phyloP scores from a whole-genome alignment of 2,797 vertebrate genomes.

The Coregonus suidteri region DNA sequence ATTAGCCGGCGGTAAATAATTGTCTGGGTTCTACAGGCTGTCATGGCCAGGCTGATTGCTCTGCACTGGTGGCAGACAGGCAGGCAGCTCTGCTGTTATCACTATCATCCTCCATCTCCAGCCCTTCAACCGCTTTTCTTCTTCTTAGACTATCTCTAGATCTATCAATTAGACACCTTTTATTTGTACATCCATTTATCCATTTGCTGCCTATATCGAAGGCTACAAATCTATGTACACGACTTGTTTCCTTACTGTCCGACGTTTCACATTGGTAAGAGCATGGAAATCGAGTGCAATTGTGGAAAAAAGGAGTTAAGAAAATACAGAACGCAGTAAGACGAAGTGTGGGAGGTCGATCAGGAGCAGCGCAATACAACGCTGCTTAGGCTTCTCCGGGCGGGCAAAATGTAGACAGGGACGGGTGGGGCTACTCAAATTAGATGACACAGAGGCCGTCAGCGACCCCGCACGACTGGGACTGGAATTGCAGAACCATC shows the following conservation, averaged over 20 bases:
- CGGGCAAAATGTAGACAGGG: conserved; percentile 3
- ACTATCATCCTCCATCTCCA: conserved; percentile 74
- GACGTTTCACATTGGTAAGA: conserved; percentile 31
- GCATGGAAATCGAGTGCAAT: not conserved
- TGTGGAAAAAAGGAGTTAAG: not conserved
- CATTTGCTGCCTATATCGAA: conserved; percentile 49
- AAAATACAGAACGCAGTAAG: not conserved
- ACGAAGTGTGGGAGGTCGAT: not conserved
- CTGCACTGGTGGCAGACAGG: conserved; percentile 66
- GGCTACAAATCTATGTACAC: conserved; percentile 25
- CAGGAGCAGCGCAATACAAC: not conserved
- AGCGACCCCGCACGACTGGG: conserved; percentile 70
- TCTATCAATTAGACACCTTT: conserved; percentile 27
- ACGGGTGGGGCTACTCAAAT: conserved; percentile 42
- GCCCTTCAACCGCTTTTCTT: conserved; percentile 66
- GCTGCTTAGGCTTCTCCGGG: not conserved
- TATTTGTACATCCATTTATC: conserved; percentile 67
- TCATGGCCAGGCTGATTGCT: conserved; percentile 79
- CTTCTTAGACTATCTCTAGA: conserved; percentile 68
- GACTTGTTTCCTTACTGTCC: conserved; percentile 17
- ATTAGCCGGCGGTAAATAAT: conserved; percentile 79
- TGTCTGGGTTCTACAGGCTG: conserved; percentile 77
- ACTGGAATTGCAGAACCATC: conserved; percentile 60
- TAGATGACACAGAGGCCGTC: conserved; percentile 57
- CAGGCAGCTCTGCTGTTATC: conserved; percentile 44